phyloP scores from a whole-genome alignment of 2,888 invertebrate genomes.

The Drosophila pseudotakahashii region DNA sequence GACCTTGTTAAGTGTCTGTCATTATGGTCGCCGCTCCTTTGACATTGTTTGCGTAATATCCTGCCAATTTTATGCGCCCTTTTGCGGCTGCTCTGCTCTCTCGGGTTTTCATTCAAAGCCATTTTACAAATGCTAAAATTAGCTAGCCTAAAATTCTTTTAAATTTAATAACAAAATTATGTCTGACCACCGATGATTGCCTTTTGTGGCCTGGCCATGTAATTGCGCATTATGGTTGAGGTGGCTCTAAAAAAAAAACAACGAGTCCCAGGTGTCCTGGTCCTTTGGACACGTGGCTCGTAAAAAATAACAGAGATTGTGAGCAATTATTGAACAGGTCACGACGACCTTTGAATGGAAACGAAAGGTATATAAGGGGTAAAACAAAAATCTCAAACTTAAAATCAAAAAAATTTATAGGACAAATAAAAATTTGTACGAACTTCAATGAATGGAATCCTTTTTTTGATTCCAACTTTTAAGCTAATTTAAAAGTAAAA shows the following conservation, averaged over 20 bases:
- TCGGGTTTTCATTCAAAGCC: background rate
- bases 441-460: too few species aligned
- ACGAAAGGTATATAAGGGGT: background rate
- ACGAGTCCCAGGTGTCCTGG: constrained; percentile 1
- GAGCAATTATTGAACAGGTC: constrained; percentile 14
- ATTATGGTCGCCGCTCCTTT: constrained; percentile 22
- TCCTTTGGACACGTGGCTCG: constrained; percentile 8
- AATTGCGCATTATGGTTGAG: constrained; percentile 9
- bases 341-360: constrained; percentile 1
- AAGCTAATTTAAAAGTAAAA: too few species aligned
- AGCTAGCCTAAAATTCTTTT: constrained; percentile 4
- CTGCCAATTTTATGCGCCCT: constrained; percentile 11
- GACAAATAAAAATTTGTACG: too few species aligned
- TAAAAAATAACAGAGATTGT: constrained; percentile 9
- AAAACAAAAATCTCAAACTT: background rate
- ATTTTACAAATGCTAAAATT: constrained; percentile 17
- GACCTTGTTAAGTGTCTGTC: constrained; percentile 14
- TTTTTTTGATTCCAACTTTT: too few species aligned
- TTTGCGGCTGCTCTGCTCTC: background rate
- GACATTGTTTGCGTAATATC: constrained; percentile 21
- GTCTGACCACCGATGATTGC: constrained; percentile 1
- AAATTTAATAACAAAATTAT: constrained; percentile 27
- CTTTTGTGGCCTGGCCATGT: background rate
- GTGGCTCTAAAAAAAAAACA: background rate
- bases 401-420: background rate